These are phyloP conservation scores for Suricata suricatta DNA, from an alignment of 2,113 vertebrate species.

Conservation along the genomic window DNA sequence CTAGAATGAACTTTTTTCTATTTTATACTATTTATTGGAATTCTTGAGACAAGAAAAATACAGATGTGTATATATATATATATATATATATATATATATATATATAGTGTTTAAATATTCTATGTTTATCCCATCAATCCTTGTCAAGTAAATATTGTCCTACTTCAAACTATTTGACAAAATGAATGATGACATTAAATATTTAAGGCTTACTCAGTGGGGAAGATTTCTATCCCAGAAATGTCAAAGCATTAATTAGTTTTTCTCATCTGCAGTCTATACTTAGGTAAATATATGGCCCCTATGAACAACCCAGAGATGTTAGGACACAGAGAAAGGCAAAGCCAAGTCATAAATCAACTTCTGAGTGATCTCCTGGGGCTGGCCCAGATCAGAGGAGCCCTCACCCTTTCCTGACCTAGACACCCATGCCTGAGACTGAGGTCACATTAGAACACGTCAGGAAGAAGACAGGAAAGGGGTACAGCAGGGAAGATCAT, in stretches of 20 bases:
- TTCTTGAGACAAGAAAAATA: constrained; percentile 6
- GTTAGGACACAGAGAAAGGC: not conserved
- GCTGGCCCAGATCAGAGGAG: not conserved
- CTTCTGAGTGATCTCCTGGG: not conserved
- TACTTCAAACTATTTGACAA: constrained; percentile 44
- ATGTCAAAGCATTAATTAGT: constrained; percentile 52
- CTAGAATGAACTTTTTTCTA: not conserved
- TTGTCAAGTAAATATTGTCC: constrained; percentile 48
- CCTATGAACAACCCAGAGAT: not conserved
- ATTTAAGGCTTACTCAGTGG: constrained; percentile 52
- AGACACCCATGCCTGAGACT: not conserved
- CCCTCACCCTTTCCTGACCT: not conserved
- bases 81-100: not conserved
- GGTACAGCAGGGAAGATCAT: not conserved
- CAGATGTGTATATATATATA: not conserved
- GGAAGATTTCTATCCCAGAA: constrained; percentile 62
- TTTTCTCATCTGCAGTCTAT: constrained; percentile 17
- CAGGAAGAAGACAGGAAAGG: not conserved
- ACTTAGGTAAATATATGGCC: not conserved
- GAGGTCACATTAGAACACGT: not conserved
- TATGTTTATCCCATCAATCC: not conserved
- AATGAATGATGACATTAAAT: constrained; percentile 55
- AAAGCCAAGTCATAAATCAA: not conserved
- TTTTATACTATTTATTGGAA: constrained; percentile 17
- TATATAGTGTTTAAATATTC: constrained; percentile 2